A percentile compares a stretch with the other conserved stretches of the same genome.
phyloP scores from a whole-genome alignment of 2,113 vertebrate genomes.

The Pluvianellus socialis region DNA sequence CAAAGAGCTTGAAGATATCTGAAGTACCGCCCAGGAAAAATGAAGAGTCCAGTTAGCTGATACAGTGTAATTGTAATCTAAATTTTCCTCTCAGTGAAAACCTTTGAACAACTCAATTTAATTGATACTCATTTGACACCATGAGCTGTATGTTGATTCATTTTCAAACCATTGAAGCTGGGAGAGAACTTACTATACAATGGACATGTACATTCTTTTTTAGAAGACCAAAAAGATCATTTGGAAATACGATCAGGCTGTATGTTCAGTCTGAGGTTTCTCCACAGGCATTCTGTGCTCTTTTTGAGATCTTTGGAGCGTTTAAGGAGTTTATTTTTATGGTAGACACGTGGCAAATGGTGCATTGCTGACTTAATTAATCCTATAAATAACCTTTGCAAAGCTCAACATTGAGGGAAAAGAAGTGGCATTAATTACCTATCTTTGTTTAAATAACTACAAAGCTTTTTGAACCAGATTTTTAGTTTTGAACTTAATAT shows the following conservation, averaged over 20 bases:
- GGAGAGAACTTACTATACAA: not conserved
- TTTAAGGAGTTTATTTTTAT: not conserved
- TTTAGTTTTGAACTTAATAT: not conserved
- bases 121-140: not conserved
- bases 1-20: not conserved
- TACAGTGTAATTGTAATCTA: not conserved
- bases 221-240: not conserved
- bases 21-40: slow-evolving; percentile 8
- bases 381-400: not conserved
- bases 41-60: not conserved
- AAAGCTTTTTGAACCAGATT: not conserved
- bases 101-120: not conserved
- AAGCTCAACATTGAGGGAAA: not conserved
- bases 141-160: not conserved
- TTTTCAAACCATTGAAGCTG: slow-evolving; percentile 3
- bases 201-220: not conserved
- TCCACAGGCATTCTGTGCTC: not conserved
- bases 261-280: not conserved
- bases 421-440: not conserved
- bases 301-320: not conserved
- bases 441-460: not conserved
- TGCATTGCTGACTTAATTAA: not conserved
- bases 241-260: not conserved
- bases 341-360: not conserved
- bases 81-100: not conserved